phyloP scores from a whole-genome alignment of 2,888 invertebrate species.

The Enchytraeus crypticus region DNA sequence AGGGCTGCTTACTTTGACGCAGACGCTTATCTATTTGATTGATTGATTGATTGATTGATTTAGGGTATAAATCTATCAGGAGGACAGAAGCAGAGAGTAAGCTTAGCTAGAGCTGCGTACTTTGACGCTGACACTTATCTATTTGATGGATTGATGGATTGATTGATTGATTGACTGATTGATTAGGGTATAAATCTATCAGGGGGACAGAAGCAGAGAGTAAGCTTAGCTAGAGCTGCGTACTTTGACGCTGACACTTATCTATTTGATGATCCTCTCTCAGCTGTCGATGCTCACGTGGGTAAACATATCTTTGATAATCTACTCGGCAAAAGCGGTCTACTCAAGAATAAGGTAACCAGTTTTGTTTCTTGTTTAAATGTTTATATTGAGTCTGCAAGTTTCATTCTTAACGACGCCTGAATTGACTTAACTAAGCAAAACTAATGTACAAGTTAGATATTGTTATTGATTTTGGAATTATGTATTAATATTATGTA shows the following conservation, averaged over 20 bases:
- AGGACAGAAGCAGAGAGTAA: too few relatives aligned
- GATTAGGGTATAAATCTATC: conserved; percentile 50
- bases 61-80: too few relatives aligned
- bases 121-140: conserved; percentile 23
- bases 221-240: conserved; percentile 48
- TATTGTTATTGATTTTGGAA: too few relatives aligned
- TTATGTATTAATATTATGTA: too few relatives aligned
- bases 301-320: conserved; percentile 47
- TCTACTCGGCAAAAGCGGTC: conserved; percentile 46
- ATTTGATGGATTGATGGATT: too few relatives aligned
- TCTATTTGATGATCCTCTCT: conserved; percentile 49
- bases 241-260: conserved; percentile 48
- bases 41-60: too few relatives aligned
- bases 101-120: not conserved
- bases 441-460: too few relatives aligned
- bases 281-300: conserved; percentile 40
- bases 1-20: conserved; percentile 48
- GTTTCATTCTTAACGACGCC: too few relatives aligned
- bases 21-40: too few relatives aligned
- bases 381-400: not conserved
- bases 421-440: too few relatives aligned
- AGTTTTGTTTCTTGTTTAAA: too few relatives aligned
- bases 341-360: conserved; percentile 39
- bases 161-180: too few relatives aligned
- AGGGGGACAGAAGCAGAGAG: conserved; percentile 50